A percentile compares a stretch with the other conserved stretches of the same genome.
Conservation (phyloP, 2,888 invertebrate species). For the Blera fallax region DNA sequence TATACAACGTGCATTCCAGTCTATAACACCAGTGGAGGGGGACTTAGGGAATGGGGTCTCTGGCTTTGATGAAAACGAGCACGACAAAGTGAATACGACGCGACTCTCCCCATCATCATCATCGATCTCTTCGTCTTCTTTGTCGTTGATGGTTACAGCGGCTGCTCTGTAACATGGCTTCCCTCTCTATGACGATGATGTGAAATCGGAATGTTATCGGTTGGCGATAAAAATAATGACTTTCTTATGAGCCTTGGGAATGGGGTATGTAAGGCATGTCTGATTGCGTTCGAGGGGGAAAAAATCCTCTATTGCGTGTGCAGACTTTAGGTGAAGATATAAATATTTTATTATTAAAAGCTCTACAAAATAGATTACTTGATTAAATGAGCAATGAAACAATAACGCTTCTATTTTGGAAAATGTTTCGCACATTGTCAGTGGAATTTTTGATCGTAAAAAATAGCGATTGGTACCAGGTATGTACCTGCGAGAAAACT, state of each 20-base stretch:
- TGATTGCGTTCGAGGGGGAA: not conserved
- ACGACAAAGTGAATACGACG: slow-evolving; percentile 34
- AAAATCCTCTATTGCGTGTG: slow-evolving; percentile 7
- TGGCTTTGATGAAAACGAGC: slow-evolving; percentile 43
- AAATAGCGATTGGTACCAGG: no score
- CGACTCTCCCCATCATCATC: slow-evolving; percentile 42
- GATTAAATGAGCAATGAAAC: no score
- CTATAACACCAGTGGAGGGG: slow-evolving; percentile 1
- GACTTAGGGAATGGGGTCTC: not conserved
- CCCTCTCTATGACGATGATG: slow-evolving; percentile 45
- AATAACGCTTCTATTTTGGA: no score
- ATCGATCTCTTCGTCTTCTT: slow-evolving; percentile 40
- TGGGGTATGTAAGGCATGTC: slow-evolving; percentile 59
- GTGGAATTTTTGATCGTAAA: no score
- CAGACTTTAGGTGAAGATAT: not conserved
- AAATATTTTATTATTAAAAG: slow-evolving; percentile 30
- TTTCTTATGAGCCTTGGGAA: slow-evolving; percentile 48
- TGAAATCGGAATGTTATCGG: slow-evolving; percentile 69
- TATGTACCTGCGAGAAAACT: no score
- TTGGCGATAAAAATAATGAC: slow-evolving; percentile 56
- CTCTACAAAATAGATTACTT: not conserved
- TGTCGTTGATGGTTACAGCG: slow-evolving; percentile 29
- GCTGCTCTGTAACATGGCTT: slow-evolving; percentile 51
- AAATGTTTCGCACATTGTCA: no score
- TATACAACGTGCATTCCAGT: slow-evolving; percentile 39